phyloP scores from a whole-genome alignment of 2,113 vertebrate genomes.

The Megaptera novaeangliae region DNA sequence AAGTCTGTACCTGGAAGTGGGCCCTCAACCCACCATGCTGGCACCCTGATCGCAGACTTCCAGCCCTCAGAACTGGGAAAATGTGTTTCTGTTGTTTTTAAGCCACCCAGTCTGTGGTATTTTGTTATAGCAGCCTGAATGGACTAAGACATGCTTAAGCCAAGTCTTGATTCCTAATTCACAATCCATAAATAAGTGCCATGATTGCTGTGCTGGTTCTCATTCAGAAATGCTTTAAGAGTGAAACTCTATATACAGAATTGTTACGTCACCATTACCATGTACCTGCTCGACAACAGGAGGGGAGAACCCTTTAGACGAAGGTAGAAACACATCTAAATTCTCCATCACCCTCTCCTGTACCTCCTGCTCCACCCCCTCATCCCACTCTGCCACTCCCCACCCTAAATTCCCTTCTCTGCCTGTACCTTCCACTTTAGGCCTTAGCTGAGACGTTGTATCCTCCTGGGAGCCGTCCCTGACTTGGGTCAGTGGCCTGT shows the following conservation, averaged over 20 bases:
- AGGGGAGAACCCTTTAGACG: neutral
- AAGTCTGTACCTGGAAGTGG: neutral
- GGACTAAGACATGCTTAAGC: neutral
- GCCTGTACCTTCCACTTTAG: neutral
- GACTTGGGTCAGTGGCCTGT: neutral
- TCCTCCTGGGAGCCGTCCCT: neutral
- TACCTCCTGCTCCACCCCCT: neutral
- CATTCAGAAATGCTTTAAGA: neutral
- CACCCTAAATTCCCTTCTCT: neutral
- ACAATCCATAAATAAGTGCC: neutral
- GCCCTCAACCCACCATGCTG: neutral
- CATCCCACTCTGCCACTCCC: neutral
- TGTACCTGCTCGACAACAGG: rapidly evolving
- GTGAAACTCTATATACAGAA: neutral
- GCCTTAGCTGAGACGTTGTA: neutral
- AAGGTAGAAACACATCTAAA: neutral
- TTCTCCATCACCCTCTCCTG: neutral
- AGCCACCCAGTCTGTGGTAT: neutral
- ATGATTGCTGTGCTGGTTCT: neutral
- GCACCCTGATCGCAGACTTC: neutral
- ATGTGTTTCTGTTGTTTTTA: neutral
- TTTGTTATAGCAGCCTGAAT: neutral
- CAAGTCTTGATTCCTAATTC: neutral
- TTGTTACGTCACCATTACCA: neutral
- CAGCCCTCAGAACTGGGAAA: neutral